Evolutionary conservation across 1,140 invertebrate genomes (phyloP).

Genomic region (Pomacea maculata): DNA sequence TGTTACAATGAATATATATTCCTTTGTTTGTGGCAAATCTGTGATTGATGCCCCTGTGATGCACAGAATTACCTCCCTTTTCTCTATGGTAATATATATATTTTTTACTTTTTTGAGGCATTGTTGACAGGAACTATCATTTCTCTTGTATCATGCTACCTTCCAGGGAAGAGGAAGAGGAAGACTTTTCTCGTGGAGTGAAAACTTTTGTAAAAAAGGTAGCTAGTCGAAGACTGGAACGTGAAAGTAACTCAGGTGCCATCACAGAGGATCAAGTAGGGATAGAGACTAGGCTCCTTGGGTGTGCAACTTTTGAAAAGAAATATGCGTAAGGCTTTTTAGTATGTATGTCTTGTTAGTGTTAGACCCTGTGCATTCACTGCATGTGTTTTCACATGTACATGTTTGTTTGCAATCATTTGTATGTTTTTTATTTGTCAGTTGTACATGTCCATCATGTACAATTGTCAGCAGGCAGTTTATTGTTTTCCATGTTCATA

Average conservation of each 20-base stretch:
- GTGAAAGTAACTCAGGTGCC: slow-evolving; percentile 25
- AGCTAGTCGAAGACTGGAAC: slow-evolving; percentile 39
- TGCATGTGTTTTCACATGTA: too few relatives aligned
- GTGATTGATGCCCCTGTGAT: too few relatives aligned
- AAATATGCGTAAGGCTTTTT: slow-evolving; percentile 62
- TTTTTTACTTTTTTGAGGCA: too few relatives aligned
- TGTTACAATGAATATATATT: too few relatives aligned
- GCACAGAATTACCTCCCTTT: too few relatives aligned
- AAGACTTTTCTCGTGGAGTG: slow-evolving; percentile 62
- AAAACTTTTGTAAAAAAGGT: slow-evolving; percentile 56
- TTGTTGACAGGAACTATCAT: too few relatives aligned
- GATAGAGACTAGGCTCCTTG: slow-evolving; percentile 63
- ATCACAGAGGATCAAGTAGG: slow-evolving; percentile 47
- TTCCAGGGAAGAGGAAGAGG: slow-evolving; percentile 40
- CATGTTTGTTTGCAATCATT: too few relatives aligned
- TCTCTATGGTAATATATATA: too few relatives aligned
- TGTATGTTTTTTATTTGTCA: too few relatives aligned
- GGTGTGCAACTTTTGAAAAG: slow-evolving; percentile 63
- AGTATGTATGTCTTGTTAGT: background rate
- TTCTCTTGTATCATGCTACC: too few relatives aligned
- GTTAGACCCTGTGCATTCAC: background rate
- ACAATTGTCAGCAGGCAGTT: too few relatives aligned
- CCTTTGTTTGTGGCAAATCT: too few relatives aligned
- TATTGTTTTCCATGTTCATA: background rate
- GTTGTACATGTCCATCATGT: background rate